A percentile compares a stretch with the other conserved stretches of the same genome.
phyloP scores from a whole-genome alignment of 92 coral and sea anemone genomes.

The Plumapathes pennacea region DNA sequence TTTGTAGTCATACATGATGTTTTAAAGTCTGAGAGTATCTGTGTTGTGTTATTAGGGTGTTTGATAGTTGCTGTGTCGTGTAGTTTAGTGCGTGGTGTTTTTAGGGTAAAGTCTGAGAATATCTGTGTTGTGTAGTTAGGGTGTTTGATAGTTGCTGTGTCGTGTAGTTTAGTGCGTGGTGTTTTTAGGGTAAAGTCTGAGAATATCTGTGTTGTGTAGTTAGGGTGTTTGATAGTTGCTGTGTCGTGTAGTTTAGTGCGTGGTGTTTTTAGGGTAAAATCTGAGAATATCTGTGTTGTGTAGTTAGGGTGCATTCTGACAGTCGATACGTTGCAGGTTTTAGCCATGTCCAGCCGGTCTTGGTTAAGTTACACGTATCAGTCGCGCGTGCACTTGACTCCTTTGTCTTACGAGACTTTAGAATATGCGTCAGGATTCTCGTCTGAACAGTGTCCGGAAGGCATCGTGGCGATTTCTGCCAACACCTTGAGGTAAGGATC shows the following conservation, averaged over 20 bases:
- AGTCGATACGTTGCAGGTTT: conserved; percentile 80
- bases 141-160: not conserved
- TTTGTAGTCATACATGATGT: no score
- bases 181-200: no score
- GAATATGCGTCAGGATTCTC: conserved; percentile 99
- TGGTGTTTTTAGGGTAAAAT: no score
- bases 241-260: no score
- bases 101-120: no score
- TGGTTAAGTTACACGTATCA: conserved; percentile 98
- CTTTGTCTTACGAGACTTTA: conserved; percentile 91
- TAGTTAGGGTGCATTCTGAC: not conserved
- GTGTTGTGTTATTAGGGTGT: not conserved
- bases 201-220: no score
- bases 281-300: no score
- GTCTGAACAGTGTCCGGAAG: conserved; percentile 99
- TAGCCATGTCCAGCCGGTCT: conserved; percentile 99
- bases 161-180: no score
- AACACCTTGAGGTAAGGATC: conserved; percentile 84
- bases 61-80: no score
- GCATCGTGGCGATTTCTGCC: conserved; percentile 97
- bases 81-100: no score
- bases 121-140: not conserved
- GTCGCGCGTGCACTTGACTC: conserved; percentile 94
- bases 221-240: not conserved
- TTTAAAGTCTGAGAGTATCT: no score